Conservation (phyloP, 1,140 invertebrate genomes). For the Aricia agestis region DNA sequence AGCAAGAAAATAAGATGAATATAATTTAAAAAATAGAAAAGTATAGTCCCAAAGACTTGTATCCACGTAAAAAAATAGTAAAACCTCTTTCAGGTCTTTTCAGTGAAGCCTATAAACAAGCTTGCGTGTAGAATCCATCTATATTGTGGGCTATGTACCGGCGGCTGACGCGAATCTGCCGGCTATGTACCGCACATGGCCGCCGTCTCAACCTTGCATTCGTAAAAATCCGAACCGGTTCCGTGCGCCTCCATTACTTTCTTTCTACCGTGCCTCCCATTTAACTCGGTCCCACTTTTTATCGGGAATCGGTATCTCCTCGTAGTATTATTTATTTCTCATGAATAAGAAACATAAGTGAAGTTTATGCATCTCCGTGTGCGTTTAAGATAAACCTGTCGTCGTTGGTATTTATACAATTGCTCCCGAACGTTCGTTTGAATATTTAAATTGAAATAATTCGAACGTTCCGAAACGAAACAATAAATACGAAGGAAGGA, state of each 20-base stretch:
- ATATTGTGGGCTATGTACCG: not conserved
- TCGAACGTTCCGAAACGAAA: not conserved
- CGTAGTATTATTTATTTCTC: constrained; percentile 76
- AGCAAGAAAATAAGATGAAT: too few species aligned
- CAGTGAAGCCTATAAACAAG: too few species aligned
- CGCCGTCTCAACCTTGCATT: constrained; percentile 68
- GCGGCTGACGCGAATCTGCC: constrained; percentile 63
- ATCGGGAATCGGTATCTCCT: constrained; percentile 75
- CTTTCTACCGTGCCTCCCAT: constrained; percentile 72
- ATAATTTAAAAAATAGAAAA: too few species aligned
- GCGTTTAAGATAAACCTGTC: constrained; percentile 56
- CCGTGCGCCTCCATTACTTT: constrained; percentile 74
- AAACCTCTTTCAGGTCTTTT: too few species aligned
- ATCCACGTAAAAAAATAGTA: too few species aligned
- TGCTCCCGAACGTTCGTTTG: constrained; percentile 39
- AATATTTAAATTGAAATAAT: constrained; percentile 28
- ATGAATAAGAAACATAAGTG: constrained; percentile 74
- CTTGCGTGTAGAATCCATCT: not conserved
- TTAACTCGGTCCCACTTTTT: constrained; percentile 75
- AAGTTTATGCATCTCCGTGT: constrained; percentile 67
- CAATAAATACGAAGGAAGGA: not conserved
- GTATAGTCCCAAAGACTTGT: too few species aligned
- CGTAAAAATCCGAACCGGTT: constrained; percentile 76
- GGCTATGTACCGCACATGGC: constrained; percentile 62
- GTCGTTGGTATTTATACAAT: constrained; percentile 26